Percentiles rank a stretch among this genome's conserved stretches.
Conservation (phyloP, 2,113 vertebrate species). For the Odontophorus gujanensis region DNA sequence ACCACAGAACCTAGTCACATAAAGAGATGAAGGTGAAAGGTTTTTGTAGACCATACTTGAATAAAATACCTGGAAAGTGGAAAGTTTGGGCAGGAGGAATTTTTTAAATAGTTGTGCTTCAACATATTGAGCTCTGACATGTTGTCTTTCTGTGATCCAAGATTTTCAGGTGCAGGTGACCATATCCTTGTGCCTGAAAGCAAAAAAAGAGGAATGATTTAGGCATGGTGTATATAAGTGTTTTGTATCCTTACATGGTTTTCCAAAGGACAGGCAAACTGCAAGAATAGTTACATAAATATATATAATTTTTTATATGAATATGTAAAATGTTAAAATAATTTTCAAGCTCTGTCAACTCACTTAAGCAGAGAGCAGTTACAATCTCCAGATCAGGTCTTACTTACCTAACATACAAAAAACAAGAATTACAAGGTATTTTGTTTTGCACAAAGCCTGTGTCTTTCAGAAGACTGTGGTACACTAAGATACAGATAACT, state of each 20-base stretch:
- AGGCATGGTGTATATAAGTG: background rate
- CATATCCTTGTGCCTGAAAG: background rate
- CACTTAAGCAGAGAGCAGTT: background rate
- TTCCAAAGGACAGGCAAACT: background rate
- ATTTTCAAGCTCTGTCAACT: background rate
- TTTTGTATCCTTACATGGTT: background rate
- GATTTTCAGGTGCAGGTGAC: background rate
- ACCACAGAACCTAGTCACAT: background rate
- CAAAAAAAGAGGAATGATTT: background rate
- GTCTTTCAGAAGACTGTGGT: background rate
- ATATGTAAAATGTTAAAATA: background rate
- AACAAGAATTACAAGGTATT: background rate
- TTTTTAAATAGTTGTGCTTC: background rate
- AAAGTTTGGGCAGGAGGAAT: background rate
- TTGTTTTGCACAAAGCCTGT: background rate
- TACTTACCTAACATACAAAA: background rate
- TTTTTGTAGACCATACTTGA: background rate
- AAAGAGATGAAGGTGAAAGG: background rate
- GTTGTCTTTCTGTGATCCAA: rapidly evolving
- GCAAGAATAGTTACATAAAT: background rate
- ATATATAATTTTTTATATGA: too few species aligned
- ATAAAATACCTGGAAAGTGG: background rate
- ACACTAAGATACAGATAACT: background rate
- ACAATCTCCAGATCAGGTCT: rapidly evolving
- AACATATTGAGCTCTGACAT: background rate